Base-by-base conservation (phyloP, 2,888 invertebrate genomes). In the Pyrgus malvae region DNA sequence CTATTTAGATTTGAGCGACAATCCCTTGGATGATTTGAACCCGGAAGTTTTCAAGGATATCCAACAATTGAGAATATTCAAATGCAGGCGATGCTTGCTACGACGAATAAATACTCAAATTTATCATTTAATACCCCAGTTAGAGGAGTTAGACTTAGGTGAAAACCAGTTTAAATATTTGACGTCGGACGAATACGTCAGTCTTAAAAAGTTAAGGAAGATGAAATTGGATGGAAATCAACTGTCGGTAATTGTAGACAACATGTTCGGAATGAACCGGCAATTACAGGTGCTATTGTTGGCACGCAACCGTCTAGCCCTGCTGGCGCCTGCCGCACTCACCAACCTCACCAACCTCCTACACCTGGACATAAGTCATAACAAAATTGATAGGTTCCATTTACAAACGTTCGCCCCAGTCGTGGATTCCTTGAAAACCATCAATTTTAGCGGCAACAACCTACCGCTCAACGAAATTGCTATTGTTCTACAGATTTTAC, bases 11-110 rank as follows among this genome's bases (percentile, higher is more conserved):
- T 83, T 96, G 63, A 95, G 95, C 78, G 92, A 93, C 63, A 96
- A 96, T 83, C 93, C 94, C 41, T 80, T 96, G 45, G 84, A 91
- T 46, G 94, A 95, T 71, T 90, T 96, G 56, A 93, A 93, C 70
- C 95, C 95, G 7, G 96, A 96, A 82, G 94, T 94, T 42, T 95
- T 95, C 80, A 94, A 94, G 74, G 95, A 95, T 81, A 92, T 92
- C 57, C 93, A 95, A 91, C 93, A 94, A 68, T 84, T 96, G 58
- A 92, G 92, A 72, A 85, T 92, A 58, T 92, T 96, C 63, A 93
- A 93, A 72, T 95, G 96, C 76, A 91, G 95, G 63, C 89, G 91
- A 62, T 96, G 96, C 80, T 91, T 92, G 54, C 81, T 96, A 64
- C 91, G 92, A 68, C 92, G 94, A 76, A 92, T 96, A 67, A 96